These are phyloP conservation scores for Temnothorax ravouxi DNA, from an alignment of 2,888 invertebrate genomes.

Conservation along the genomic window DNA sequence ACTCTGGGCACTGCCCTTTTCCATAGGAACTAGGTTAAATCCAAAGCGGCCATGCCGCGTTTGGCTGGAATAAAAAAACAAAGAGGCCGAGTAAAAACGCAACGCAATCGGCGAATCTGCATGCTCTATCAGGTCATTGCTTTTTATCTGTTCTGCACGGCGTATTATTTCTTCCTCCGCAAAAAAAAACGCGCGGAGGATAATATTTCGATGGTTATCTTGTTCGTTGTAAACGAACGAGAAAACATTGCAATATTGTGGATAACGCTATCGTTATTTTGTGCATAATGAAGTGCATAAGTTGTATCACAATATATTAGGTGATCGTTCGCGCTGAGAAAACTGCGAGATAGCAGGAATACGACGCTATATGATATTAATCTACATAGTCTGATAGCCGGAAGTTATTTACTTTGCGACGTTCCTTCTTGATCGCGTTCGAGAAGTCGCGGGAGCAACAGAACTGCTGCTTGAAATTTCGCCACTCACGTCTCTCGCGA, in stretches of 20 bases:
- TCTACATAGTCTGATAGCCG: conserved; percentile 1
- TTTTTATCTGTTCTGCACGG: conserved; percentile 29
- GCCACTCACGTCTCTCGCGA: conserved; percentile 16
- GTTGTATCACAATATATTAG: not conserved
- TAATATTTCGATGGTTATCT: conserved; percentile 21
- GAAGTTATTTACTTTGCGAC: conserved; percentile 12
- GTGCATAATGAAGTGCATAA: not conserved
- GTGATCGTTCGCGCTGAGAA: not conserved
- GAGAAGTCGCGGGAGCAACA: not conserved
- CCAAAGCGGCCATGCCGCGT: conserved; percentile 62
- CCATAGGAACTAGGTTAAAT: conserved; percentile 68
- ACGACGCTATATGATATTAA: conserved; percentile 10
- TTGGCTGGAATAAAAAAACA: conserved; percentile 59
- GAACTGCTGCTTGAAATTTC: conserved; percentile 32
- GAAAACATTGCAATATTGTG: not conserved
- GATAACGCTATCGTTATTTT: not conserved
- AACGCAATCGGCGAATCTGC: conserved; percentile 22
- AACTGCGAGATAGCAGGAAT: not conserved
- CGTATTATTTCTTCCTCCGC: conserved; percentile 1
- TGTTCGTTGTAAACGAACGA: conserved; percentile 14
- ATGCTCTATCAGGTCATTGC: conserved; percentile 33
- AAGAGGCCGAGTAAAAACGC: conserved; percentile 4
- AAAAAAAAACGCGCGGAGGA: conserved; percentile 30
- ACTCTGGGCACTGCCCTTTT: conserved; percentile 43
- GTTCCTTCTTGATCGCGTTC: not conserved